Evolutionary conservation across 2,113 vertebrate species (phyloP).

Genomic region (Apeltes quadracus): DNA sequence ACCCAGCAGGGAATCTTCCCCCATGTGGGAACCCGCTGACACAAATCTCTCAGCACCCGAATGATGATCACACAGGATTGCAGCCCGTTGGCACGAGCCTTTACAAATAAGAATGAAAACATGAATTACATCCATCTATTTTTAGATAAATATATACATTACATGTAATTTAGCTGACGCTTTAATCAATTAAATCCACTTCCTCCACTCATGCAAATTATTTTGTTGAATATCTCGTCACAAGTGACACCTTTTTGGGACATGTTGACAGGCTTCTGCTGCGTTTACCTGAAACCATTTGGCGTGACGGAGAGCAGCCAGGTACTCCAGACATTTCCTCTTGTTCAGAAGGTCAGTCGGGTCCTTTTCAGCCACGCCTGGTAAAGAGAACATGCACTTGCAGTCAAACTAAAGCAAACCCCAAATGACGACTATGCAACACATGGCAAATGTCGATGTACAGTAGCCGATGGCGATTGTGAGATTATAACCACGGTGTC

Average conservation of each 20-base stretch:
- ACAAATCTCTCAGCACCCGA: constrained; percentile 83
- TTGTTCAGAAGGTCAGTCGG: constrained; percentile 78
- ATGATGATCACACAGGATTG: constrained; percentile 87
- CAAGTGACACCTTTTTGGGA: background rate
- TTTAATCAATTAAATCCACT: no score
- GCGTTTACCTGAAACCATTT: constrained; percentile 89
- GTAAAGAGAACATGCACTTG: constrained; percentile 27
- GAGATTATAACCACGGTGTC: background rate
- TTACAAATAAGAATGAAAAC: background rate
- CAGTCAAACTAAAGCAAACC: background rate
- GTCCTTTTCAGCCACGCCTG: constrained; percentile 63
- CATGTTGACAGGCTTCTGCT: background rate
- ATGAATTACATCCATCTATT: background rate
- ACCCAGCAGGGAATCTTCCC: constrained; percentile 85
- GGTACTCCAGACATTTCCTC: constrained; percentile 81
- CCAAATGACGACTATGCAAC: constrained; percentile 7
- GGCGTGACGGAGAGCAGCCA: constrained; percentile 84
- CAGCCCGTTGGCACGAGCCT: constrained; percentile 86
- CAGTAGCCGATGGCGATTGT: constrained; percentile 1
- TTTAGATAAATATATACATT: background rate
- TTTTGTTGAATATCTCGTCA: background rate
- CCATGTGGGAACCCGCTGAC: constrained; percentile 85
- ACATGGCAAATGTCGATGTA: background rate
- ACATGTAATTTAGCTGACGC: no score
- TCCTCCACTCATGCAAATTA: background rate